A percentile compares a stretch with the other conserved stretches of the same genome.
Conservation (phyloP, 2,113 vertebrate genomes). For the Corynorhinus townsendii region DNA sequence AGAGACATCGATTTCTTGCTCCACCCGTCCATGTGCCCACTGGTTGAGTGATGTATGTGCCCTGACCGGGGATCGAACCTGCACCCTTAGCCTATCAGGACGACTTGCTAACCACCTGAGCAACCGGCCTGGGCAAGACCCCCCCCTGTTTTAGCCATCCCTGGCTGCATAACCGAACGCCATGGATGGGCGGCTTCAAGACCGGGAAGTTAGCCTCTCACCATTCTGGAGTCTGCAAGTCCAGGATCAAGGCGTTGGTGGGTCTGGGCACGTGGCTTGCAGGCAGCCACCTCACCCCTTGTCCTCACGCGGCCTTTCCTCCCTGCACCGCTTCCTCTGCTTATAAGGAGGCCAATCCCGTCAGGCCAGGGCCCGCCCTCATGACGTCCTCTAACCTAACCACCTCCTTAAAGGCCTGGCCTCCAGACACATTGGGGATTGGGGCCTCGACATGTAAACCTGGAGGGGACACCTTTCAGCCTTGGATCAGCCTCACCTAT, state of each 20-base stretch:
- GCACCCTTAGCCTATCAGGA: background rate
- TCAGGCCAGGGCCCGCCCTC: too few species aligned
- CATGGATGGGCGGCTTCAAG: too few species aligned
- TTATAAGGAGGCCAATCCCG: background rate
- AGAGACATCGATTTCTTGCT: too few species aligned
- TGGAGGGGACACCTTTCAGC: background rate
- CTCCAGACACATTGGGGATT: background rate
- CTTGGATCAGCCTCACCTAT: background rate
- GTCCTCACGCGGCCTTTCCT: background rate
- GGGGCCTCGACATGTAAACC: background rate
- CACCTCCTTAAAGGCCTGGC: background rate
- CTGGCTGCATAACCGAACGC: background rate
- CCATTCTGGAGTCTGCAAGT: background rate
- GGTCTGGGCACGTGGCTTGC: background rate
- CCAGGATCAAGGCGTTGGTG: background rate
- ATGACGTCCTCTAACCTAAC: background rate
- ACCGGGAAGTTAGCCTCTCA: background rate
- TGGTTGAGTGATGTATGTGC: background rate
- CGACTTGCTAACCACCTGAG: background rate
- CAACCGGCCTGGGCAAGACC: background rate
- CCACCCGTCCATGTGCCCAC: too few species aligned
- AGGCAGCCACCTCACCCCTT: background rate
- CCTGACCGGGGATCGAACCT: background rate
- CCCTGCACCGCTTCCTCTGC: background rate
- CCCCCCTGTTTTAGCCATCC: rapidly evolving